Percentiles rank a stretch among this genome's conserved stretches.
Evolutionary conservation across 2,113 vertebrate species (phyloP).

Genomic region (Hemicordylus capensis): DNA sequence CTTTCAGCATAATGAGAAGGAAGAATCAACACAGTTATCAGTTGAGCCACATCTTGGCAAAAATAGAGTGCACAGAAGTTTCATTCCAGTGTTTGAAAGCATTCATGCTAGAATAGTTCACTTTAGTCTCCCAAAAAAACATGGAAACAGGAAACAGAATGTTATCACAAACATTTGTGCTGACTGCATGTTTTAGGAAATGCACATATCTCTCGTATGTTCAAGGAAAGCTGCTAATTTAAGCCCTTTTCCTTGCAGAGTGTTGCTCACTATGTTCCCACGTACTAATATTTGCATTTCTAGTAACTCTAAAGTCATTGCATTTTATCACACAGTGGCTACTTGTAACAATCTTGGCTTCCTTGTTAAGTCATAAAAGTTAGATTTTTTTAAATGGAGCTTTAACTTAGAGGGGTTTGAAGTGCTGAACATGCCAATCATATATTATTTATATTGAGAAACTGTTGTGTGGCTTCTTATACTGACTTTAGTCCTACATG

Average conservation of each 20-base stretch:
- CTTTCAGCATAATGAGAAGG: neutral
- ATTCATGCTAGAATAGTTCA: neutral
- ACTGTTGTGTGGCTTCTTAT: conserved; percentile 70
- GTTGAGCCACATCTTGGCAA: neutral
- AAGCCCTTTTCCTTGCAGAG: neutral
- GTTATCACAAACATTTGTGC: neutral
- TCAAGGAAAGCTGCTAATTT: too few relatives aligned
- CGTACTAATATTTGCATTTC: neutral
- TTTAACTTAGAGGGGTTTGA: neutral
- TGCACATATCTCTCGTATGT: neutral
- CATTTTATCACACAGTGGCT: neutral
- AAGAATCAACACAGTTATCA: neutral
- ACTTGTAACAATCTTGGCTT: neutral
- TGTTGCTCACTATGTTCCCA: neutral
- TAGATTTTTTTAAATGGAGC: neutral
- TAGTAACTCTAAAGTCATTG: neutral
- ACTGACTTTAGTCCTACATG: conserved; percentile 58
- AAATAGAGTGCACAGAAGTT: neutral
- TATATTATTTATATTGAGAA: conserved; percentile 74
- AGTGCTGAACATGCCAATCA: conserved; percentile 71
- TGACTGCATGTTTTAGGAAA: neutral
- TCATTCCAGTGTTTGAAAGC: neutral
- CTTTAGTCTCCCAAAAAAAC: neutral
- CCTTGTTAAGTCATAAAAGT: neutral
- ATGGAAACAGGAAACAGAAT: neutral